Evolutionary conservation across 2,113 vertebrate species (phyloP).

Genomic region (Dipodomys spectabilis): DNA sequence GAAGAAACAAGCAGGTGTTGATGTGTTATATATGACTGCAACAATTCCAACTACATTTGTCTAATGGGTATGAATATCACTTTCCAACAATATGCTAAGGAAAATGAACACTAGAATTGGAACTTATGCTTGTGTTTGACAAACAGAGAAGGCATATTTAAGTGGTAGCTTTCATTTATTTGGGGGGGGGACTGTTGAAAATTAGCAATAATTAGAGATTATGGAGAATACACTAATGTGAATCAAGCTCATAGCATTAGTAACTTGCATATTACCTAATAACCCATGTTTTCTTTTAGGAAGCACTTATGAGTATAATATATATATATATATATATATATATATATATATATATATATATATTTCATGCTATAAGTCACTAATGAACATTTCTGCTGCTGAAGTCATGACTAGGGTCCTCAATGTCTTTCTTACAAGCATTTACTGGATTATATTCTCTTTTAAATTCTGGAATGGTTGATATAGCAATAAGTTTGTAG

Average conservation of each 20-base stretch:
- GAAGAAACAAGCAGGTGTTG: slow-evolving; percentile 86
- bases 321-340: slow-evolving; percentile 61
- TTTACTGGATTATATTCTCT: background rate
- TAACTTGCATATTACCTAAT: slow-evolving; percentile 82
- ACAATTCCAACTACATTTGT: slow-evolving; percentile 81
- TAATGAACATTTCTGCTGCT: slow-evolving; percentile 22
- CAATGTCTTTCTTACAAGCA: background rate
- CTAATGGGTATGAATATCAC: slow-evolving; percentile 81
- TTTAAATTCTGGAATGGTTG: background rate
- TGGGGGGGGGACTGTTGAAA: slow-evolving; percentile 63
- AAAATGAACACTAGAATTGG: slow-evolving; percentile 75
- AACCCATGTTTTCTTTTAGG: slow-evolving; percentile 76
- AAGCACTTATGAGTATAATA: slow-evolving; percentile 55
- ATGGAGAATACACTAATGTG: slow-evolving; percentile 72
- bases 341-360: slow-evolving; percentile 49
- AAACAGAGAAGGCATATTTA: slow-evolving; percentile 66
- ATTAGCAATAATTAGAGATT: slow-evolving; percentile 77
- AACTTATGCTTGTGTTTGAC: slow-evolving; percentile 68
- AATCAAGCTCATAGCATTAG: slow-evolving; percentile 80
- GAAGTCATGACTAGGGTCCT: background rate
- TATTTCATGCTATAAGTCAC: slow-evolving; percentile 32
- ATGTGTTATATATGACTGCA: slow-evolving; percentile 80
- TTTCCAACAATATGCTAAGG: slow-evolving; percentile 77
- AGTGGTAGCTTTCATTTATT: slow-evolving; percentile 78
- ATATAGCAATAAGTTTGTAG: background rate